Base-by-base conservation (phyloP, 2,113 vertebrate species). In the Thryonomys swinderianus region DNA sequence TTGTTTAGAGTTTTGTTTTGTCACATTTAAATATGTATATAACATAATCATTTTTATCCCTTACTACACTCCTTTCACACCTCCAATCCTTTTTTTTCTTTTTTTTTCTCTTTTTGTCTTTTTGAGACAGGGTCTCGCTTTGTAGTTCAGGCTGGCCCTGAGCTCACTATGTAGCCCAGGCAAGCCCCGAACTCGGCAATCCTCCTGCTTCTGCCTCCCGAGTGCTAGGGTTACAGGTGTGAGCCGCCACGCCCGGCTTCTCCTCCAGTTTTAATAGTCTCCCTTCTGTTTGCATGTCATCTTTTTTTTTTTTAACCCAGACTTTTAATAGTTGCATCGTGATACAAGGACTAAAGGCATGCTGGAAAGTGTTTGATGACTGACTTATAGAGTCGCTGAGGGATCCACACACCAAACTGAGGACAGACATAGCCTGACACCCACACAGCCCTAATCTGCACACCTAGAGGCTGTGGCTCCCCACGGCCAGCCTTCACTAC, bases 391-490 rank as follows among this genome's bases (percentile, higher is more conserved):
- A 53, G 90, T 59, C 61, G 11, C 42, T 1, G 40, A 40, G n/a
- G 37, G 27, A 34, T 7, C 16, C 76, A 3, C 20, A 32, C 55
- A 21, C 37, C 30, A 16, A 32, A 23, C 3, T 3, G 17, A 21
- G 53, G 55, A 30, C 61, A 10, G 76, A 4, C 6, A 11, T 30
- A 71, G 40, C 66, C 78, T 27, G 45, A 59, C 80, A 14, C 30
- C 27, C 78, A 30, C 13, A n/a, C 2, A 2, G 18, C 4, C 17
- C 12, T 2, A 0, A 1, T 14, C 34, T 27, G 12, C 14, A 0
- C 0, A 0, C 32, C 12, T 17, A 12, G 25, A 0, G 0, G 62
- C 79, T 61, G 8, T 30, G 71, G 40, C 79, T 55, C 18, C 2
- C 42, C 25, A 5, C 23, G 0, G n/a, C 30, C 8, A 6, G 4